These are phyloP conservation scores for Lymantria dispar DNA, from an alignment of 2,888 invertebrate species.

Conservation along the genomic window DNA sequence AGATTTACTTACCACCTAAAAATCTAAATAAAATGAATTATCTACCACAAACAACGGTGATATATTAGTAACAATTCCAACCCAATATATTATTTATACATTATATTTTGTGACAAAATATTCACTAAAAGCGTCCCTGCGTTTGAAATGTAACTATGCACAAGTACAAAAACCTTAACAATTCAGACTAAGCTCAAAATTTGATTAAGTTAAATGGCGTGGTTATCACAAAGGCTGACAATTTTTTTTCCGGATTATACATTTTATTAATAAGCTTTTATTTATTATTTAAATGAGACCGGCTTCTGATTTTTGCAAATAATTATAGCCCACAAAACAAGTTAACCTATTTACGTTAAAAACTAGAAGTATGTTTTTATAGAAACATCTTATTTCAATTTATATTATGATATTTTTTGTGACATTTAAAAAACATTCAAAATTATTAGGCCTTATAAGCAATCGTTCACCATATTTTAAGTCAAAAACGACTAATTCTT, in stretches of 20 bases:
- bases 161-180: conserved; percentile 5
- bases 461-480: too few relatives aligned
- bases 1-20: not conserved
- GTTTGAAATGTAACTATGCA: not conserved
- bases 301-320: too few relatives aligned
- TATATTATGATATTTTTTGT: too few relatives aligned
- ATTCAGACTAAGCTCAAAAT: conserved; percentile 4
- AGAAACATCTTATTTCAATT: too few relatives aligned
- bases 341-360: too few relatives aligned
- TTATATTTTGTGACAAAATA: not conserved
- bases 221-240: not conserved
- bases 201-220: not conserved
- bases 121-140: conserved; percentile 2
- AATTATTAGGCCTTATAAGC: too few relatives aligned
- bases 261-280: not conserved
- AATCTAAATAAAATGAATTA: not conserved
- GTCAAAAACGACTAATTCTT: too few relatives aligned
- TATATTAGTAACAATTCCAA: conserved; percentile 5
- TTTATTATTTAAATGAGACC: too few relatives aligned
- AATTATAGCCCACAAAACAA: too few relatives aligned
- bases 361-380: too few relatives aligned
- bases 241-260: not conserved
- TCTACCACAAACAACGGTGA: not conserved
- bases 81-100: not conserved
- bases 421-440: too few relatives aligned